Evolutionary conservation across 2,888 invertebrate genomes (phyloP).

Genomic region (Temnothorax ravouxi): DNA sequence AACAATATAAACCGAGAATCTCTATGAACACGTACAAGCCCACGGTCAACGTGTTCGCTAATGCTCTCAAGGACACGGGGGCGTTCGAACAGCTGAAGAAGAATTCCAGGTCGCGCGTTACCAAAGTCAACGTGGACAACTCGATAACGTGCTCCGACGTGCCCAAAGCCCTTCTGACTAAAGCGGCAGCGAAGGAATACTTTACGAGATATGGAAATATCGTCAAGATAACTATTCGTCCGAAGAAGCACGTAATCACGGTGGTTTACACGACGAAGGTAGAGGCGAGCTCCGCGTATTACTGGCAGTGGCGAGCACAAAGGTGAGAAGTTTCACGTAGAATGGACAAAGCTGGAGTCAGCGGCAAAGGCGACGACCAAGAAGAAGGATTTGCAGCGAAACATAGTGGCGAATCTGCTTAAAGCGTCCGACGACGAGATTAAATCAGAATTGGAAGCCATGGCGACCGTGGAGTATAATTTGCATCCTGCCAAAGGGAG

Average conservation of each 20-base stretch:
- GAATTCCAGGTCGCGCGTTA: slow-evolving; percentile 70
- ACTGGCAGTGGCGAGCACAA: slow-evolving; percentile 89
- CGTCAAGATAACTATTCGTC: slow-evolving; percentile 89
- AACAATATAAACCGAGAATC: slow-evolving; percentile 73
- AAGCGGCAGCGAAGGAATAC: slow-evolving; percentile 89
- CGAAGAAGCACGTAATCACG: slow-evolving; percentile 89
- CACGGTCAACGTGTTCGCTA: slow-evolving; percentile 69
- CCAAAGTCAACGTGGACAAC: slow-evolving; percentile 72
- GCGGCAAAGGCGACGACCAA: slow-evolving; percentile 78
- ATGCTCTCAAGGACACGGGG: slow-evolving; percentile 72
- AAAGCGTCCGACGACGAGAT: slow-evolving; percentile 88
- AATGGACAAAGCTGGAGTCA: slow-evolving; percentile 87
- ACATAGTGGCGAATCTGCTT: slow-evolving; percentile 70
- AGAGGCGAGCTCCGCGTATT: slow-evolving; percentile 88
- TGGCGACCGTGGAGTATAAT: slow-evolving; percentile 87
- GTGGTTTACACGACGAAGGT: slow-evolving; percentile 90
- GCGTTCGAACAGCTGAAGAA: slow-evolving; percentile 75
- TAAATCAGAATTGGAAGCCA: slow-evolving; percentile 90
- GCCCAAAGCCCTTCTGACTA: slow-evolving; percentile 89
- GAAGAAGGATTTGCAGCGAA: slow-evolving; percentile 75
- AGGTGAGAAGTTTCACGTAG: slow-evolving; percentile 89
- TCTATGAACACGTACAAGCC: slow-evolving; percentile 71
- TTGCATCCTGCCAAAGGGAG: slow-evolving; percentile 69
- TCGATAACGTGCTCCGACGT: slow-evolving; percentile 88
- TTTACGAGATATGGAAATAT: slow-evolving; percentile 92